Evolutionary conservation across 2,888 invertebrate species (phyloP).

Genomic region (Athrips mouffetella): DNA sequence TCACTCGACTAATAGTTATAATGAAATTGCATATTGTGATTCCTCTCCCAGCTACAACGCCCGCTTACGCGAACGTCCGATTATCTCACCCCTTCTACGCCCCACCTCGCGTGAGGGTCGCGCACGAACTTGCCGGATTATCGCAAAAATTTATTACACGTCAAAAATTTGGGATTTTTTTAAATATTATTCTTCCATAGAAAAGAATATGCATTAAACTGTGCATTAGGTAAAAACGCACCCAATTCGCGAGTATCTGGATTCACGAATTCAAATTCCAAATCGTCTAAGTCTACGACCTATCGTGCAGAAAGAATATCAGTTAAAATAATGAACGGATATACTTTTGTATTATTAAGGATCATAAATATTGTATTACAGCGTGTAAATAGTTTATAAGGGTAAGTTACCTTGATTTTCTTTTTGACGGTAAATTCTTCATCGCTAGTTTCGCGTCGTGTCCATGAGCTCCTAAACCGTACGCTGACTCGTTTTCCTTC

Average conservation of each 20-base stretch:
- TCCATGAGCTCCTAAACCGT: slow-evolving; percentile 64
- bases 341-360: slow-evolving; percentile 1
- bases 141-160: too few species aligned
- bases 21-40: too few species aligned
- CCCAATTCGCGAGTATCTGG: background rate
- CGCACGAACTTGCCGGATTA: too few species aligned
- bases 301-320: slow-evolving; percentile 6
- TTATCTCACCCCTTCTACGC: too few species aligned
- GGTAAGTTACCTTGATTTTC: slow-evolving; percentile 57
- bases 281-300: slow-evolving; percentile 11
- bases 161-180: too few species aligned
- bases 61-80: too few species aligned
- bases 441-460: slow-evolving; percentile 54
- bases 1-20: too few species aligned
- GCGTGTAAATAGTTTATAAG: too few species aligned
- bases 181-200: background rate
- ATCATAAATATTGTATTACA: too few species aligned
- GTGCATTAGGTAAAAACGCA: slow-evolving; percentile 8
- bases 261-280: slow-evolving; percentile 12
- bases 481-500: slow-evolving; percentile 56
- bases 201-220: background rate
- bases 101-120: too few species aligned
- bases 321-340: slow-evolving; percentile 2
- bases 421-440: slow-evolving; percentile 59
- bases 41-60: too few species aligned